Evolutionary conservation across 2,888 invertebrate species (phyloP).

Genomic region (Parnassius orleans): DNA sequence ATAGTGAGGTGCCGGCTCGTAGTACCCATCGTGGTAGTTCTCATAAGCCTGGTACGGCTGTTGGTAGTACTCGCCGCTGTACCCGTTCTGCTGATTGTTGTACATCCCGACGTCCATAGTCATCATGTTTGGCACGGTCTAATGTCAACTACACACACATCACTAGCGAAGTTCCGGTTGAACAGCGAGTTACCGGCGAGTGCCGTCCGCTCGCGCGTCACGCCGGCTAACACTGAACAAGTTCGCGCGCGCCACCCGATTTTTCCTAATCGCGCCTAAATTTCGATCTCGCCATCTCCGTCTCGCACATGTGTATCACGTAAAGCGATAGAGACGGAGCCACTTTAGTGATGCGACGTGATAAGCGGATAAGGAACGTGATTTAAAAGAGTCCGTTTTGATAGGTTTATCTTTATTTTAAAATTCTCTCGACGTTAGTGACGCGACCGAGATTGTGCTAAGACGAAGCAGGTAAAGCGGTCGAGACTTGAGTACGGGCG

Average conservation of each 20-base stretch:
- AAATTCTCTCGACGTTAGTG: constrained; percentile 49
- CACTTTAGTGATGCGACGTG: constrained; percentile 48
- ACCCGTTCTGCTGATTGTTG: constrained; percentile 83
- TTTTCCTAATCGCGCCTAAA: constrained; percentile 68
- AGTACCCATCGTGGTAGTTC: constrained; percentile 71
- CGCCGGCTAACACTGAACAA: constrained; percentile 58
- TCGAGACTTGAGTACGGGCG: constrained; percentile 25
- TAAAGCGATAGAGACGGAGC: constrained; percentile 50
- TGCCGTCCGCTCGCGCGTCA: constrained; percentile 63
- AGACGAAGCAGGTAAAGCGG: constrained; percentile 54
- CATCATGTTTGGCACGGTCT: constrained; percentile 82
- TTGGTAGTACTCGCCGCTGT: constrained; percentile 77
- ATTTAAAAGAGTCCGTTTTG: constrained; percentile 37
- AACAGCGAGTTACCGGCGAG: constrained; percentile 29
- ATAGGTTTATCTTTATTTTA: constrained; percentile 42
- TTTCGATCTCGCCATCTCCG: constrained; percentile 53
- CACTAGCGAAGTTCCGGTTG: constrained; percentile 47
- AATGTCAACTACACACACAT: constrained; percentile 62
- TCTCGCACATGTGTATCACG: constrained; percentile 40
- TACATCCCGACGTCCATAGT: constrained; percentile 92
- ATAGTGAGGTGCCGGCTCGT: constrained; percentile 73
- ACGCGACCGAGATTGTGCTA: constrained; percentile 53
- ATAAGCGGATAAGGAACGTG: constrained; percentile 49
- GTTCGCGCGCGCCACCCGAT: constrained; percentile 48
- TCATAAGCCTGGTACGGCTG: constrained; percentile 68